Evolutionary conservation across 2,888 invertebrate genomes (phyloP).

Genomic region (Plusia festucae): DNA sequence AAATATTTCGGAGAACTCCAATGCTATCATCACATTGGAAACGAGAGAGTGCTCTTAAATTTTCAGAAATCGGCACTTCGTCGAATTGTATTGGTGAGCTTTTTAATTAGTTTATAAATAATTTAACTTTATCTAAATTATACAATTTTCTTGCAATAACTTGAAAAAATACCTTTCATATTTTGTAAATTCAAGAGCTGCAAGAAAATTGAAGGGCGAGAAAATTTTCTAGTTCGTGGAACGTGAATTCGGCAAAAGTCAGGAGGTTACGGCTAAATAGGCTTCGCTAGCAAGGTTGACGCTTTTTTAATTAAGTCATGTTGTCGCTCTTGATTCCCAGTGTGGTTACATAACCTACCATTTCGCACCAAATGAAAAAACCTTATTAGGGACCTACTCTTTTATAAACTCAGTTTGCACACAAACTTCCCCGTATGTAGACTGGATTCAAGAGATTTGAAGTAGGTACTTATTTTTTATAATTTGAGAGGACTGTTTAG

Average conservation of each 20-base stretch:
- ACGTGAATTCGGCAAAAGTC: slow-evolving; percentile 24
- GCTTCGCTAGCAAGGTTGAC: not conserved
- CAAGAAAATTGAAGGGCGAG: no score
- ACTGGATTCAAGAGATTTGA: not conserved
- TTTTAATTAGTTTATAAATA: slow-evolving; percentile 3
- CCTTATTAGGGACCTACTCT: not conserved
- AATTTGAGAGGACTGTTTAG: no score
- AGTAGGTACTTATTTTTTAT: no score
- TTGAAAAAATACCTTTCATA: slow-evolving; percentile 4
- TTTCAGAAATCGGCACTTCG: not conserved
- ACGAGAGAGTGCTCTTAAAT: not conserved
- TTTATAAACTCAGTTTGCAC: not conserved
- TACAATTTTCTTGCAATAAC: not conserved
- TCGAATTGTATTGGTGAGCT: not conserved
- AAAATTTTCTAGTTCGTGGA: slow-evolving; percentile 12
- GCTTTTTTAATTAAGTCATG: slow-evolving; percentile 20
- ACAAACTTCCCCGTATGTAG: not conserved
- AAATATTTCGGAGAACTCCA: not conserved
- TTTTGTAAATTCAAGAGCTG: no score
- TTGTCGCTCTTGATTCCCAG: slow-evolving; percentile 16
- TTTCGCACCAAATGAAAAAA: slow-evolving; percentile 24
- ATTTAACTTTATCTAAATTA: not conserved
- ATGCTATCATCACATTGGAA: not conserved
- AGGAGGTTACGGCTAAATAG: slow-evolving; percentile 12
- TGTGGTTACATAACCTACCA: slow-evolving; percentile 15